phyloP scores from a whole-genome alignment of 2,888 invertebrate species.

The Tanaodytes sp. region DNA sequence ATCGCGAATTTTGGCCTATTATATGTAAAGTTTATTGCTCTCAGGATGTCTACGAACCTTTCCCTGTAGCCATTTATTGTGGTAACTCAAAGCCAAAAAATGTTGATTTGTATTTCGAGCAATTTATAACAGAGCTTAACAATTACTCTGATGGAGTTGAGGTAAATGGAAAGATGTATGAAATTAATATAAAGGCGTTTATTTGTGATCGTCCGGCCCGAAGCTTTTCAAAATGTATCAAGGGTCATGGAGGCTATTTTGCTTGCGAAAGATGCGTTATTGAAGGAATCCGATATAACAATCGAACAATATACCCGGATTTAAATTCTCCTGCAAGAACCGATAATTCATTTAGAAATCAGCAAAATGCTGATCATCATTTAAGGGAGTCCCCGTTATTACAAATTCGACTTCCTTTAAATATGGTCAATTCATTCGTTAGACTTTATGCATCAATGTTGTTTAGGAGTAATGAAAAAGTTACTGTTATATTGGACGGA shows the following conservation, averaged over 20 bases:
- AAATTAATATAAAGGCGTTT: conserved; percentile 37
- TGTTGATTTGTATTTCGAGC: conserved; percentile 25
- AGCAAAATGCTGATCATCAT: conserved; percentile 37
- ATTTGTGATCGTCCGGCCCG: conserved; percentile 50
- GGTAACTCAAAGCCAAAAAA: conserved; percentile 47
- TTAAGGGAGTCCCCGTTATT: conserved; percentile 28
- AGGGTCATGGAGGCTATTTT: conserved; percentile 16
- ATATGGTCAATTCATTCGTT: conserved; percentile 5
- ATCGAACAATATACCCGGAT: conserved; percentile 12
- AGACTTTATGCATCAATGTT: conserved; percentile 20
- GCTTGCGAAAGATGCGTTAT: conserved; percentile 21
- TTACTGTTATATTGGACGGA: conserved; percentile 16
- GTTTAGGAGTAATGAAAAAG: conserved; percentile 23
- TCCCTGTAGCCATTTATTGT: conserved; percentile 30
- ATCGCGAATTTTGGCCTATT: conserved; percentile 17
- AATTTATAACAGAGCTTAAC: conserved; percentile 44
- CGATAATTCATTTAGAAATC: conserved; percentile 29
- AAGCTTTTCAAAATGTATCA: not conserved
- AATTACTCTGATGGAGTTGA: conserved; percentile 12
- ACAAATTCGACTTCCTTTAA: conserved; percentile 11
- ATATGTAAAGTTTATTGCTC: conserved; percentile 31
- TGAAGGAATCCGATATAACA: conserved; percentile 5
- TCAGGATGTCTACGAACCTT: conserved; percentile 36
- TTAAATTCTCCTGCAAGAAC: conserved; percentile 3
- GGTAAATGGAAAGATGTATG: conserved; percentile 27